phyloP scores from a whole-genome alignment of 2,113 vertebrate genomes.

The Chionodraco myersi region DNA sequence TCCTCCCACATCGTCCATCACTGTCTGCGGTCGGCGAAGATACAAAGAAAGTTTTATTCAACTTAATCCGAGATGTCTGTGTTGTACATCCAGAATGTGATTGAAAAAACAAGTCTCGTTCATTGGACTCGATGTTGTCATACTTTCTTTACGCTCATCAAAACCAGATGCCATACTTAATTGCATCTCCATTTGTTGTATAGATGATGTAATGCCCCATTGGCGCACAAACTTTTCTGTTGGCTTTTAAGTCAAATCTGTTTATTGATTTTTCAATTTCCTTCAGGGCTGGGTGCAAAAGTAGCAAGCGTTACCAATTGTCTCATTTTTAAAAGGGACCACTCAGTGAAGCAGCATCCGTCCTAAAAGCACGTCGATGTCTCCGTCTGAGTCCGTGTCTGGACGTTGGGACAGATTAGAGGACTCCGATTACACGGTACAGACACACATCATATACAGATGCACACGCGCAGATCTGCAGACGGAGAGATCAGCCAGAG shows the following conservation, averaged over 20 bases:
- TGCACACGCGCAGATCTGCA: slow-evolving; percentile 45
- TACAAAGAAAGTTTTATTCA: slow-evolving; percentile 21
- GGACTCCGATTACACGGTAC: slow-evolving; percentile 63
- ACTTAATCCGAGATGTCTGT: slow-evolving; percentile 16
- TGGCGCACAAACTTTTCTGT: background rate
- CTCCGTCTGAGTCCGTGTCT: slow-evolving; percentile 48
- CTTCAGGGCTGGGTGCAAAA: background rate
- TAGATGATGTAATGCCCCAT: background rate
- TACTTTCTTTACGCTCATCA: slow-evolving; percentile 35
- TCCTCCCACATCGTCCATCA: background rate
- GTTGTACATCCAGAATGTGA: slow-evolving; percentile 12
- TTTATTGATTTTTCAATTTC: slow-evolving; percentile 29
- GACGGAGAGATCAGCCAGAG: slow-evolving; percentile 57
- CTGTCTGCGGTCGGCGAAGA: background rate
- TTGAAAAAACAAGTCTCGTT: slow-evolving; percentile 25
- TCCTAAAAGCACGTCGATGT: slow-evolving; percentile 30
- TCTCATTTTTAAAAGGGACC: slow-evolving; percentile 2
- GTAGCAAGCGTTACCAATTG: slow-evolving; percentile 25
- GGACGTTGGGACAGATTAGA: slow-evolving; percentile 49
- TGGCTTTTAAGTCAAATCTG: background rate
- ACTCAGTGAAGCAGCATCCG: background rate
- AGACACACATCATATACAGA: slow-evolving; percentile 47
- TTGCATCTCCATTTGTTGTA: slow-evolving; percentile 19
- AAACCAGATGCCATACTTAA: slow-evolving; percentile 26
- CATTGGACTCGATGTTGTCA: background rate